Base-by-base conservation (phyloP, 1,140 invertebrate genomes). In the Triops cancriformis region DNA sequence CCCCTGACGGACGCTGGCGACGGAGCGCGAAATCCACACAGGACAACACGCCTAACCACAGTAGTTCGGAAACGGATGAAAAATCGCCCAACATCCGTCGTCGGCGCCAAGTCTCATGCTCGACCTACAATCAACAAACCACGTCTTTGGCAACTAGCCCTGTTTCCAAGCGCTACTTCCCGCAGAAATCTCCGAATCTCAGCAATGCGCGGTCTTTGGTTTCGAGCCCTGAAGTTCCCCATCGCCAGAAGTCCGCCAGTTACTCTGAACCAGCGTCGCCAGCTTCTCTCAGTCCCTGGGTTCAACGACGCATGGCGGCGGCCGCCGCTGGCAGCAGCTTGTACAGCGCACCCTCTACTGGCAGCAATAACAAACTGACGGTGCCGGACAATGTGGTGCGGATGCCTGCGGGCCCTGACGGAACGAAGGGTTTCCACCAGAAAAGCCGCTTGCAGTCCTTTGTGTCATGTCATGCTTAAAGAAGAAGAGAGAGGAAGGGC, bases 351-450 rank as follows among this genome's bases (percentile, higher is more conserved):
- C 78, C 1, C 72, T 73, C 14, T 73, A 78, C 73, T 43, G 78
- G 23, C 74, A 80, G 51, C 41, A 37, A 76, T 27, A 45, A 76
- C 79, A 18, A 72, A 45, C 78, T 76, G 26, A 83, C 85, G 75
- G 81, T 87, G 26, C 86, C 87, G 23, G 90, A 91, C 73, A 90
- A 91, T 80, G 87, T 93, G 18, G 86, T 93, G n/a, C 88, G 94
- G 43, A 87, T 92, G 83, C 94, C 94, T 0, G 87, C 89, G 77
- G 94, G 93, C 9, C 94, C 94, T 4, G 93, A 95, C 85, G 93
- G 93, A 27, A 92, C 92, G 28, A 87, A 89, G 74, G 94, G 94
- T 37, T 95, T 96, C 80, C 76, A 80, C 37, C 45, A 75, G 18
- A 76, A 79, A n/a, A 64, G 72, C 75, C 73, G 78, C 18, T 64